Evolutionary conservation across 2,797 vertebrate genomes (phyloP), one percentile per base, ranked within the genome.

Genomic region (Oreonectes daqikongensis): DNA sequence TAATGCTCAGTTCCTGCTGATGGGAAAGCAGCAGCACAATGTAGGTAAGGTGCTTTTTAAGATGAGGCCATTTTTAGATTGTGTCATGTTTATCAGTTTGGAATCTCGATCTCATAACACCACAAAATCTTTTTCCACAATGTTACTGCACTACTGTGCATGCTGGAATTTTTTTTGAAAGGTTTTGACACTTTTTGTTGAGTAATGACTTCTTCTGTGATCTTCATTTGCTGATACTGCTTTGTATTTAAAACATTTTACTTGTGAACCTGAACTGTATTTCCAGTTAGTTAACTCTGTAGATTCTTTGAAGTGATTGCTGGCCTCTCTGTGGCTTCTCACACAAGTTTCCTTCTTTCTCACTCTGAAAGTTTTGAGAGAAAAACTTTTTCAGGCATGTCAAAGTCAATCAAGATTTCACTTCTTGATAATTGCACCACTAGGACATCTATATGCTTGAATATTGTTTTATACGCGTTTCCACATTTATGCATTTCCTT

Each of bases 401-500:
- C 28, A 30, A 32, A 60, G 28, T 60, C 14, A 15, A 28, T 57
- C 17, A 17, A 26, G 6, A 28, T 63, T 72, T 10, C n/a, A 63
- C 15, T 24, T 48, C 20, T 12, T 72, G 57, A 35, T 48, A 35
- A 38, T 22, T 50, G 28, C 22, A 63, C 42, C 28, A 24, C 4
- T 11, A 11, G 57, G 17, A 60, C 44, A 50, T 35, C 18, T 2
- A 48, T 24, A 61, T 10, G 0, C 30, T 64, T 26, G 10, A 18
- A 38, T 40, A 52, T n/a, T 52, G 42, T 26, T 18, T 52, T 35
- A 44, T 24, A 35, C 32, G 9, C 8, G 7, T 30, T 38, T 28
- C 30, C 46, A 64, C 38, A 64, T 9, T 3, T 59, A 46, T 59
- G 15, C 20, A 26, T 52, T 64, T 73, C 30, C 71, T 52, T 64